phyloP scores from a whole-genome alignment of 2,888 invertebrate genomes.

The Chelonus formosanus region DNA sequence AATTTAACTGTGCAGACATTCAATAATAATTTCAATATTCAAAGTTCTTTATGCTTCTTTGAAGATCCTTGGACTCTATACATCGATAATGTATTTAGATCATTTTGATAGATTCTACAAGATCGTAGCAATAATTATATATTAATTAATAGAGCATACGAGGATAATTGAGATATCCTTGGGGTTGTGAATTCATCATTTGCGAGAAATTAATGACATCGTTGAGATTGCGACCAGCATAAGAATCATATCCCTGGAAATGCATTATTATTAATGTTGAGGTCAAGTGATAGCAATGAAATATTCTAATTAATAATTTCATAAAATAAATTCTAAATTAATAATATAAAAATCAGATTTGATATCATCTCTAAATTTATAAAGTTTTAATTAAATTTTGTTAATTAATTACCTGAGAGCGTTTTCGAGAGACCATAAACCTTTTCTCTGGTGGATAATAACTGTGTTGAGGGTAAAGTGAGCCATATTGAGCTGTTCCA shows the following conservation, averaged over 20 bases:
- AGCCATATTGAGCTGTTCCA: slow-evolving; percentile 50
- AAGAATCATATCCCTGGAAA: slow-evolving; percentile 53
- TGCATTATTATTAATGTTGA: no score
- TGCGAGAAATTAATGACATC: slow-evolving; percentile 49
- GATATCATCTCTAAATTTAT: no score
- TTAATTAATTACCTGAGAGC: slow-evolving; percentile 51
- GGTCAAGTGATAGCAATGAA: no score
- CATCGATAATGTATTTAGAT: not conserved
- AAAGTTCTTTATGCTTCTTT: not conserved
- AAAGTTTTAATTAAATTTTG: not conserved
- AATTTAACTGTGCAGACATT: no score
- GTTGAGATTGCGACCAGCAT: slow-evolving; percentile 46
- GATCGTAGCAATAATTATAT: not conserved
- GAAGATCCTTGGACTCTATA: not conserved
- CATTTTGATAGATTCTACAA: not conserved
- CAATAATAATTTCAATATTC: no score
- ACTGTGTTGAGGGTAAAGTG: slow-evolving; percentile 48
- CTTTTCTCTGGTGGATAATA: slow-evolving; percentile 59
- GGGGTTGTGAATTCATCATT: slow-evolving; percentile 52
- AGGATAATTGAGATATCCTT: slow-evolving; percentile 53
- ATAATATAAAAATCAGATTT: no score
- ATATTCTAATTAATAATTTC: no score
- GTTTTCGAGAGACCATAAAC: slow-evolving; percentile 58
- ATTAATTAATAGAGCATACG: slow-evolving; percentile 52
- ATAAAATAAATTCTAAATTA: no score